Evolutionary conservation across 1,140 invertebrate genomes (phyloP), one percentile per base, ranked within the genome.

Genomic region (Aporrectodea caliginosa): DNA sequence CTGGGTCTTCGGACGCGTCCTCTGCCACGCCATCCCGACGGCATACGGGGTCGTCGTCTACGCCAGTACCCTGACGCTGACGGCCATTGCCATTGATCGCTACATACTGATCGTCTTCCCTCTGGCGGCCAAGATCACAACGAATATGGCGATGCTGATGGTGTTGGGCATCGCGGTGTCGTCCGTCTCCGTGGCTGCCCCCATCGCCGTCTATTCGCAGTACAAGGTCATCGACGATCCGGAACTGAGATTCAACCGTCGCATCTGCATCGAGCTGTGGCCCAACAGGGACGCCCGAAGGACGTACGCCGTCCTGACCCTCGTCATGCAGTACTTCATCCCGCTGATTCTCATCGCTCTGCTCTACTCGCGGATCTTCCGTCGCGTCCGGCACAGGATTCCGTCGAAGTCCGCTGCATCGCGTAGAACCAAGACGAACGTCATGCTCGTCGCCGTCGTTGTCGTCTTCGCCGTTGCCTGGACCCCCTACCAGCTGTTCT

Each of bases 401-500:
- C 29, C 29, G 43, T 58, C 43, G 43, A 58, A 58, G 43, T 58
- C 43, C 6, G 43, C 6, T 12, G 43, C 43, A 22, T 58, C 43
- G 43, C 43, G 43, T 12, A 78, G 70, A 71, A 58, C 35, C 69
- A 81, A 29, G 80, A 86, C 85, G 32, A 86, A 83, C 70, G 80
- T 80, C 22, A 84, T 84, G 80, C 79, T 86, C 31, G 84, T 83
- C 73, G 83, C 84, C 32, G 82, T 86, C 78, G 86, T 85, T 14
- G 71, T 87, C 1, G 83, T 86, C 14, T 89, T 87, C 35, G 83
- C 82, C 34, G 78, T 85, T 34, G 86, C 85, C 31, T 89, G 89
- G 89, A 76, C 89, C 32, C 89, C 88, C 73, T 84, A 85, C 14
- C 84, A 89, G 77, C 77, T 87, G 2, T 89, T 88, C 82, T 87